Evolutionary conservation across 2,113 vertebrate genomes (phyloP).

Genomic region (Dipodomys merriami): DNA sequence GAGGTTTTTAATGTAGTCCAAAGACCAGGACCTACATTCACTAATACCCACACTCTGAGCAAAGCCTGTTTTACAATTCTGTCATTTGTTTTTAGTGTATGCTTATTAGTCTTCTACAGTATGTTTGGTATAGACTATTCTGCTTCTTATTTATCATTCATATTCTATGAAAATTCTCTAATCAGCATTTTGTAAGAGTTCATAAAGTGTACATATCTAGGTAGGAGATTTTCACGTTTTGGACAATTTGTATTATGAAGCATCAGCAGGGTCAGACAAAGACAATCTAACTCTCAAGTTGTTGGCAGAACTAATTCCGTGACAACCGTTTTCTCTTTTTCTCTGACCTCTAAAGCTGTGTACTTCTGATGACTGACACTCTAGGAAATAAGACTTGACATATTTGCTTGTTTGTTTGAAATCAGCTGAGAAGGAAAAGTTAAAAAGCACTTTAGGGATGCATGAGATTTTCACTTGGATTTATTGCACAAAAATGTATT

Average conservation of each 20-base stretch:
- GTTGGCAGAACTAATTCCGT: neutral
- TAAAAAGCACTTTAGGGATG: slow-evolving; percentile 53
- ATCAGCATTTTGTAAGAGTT: neutral
- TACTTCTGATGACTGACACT: slow-evolving; percentile 38
- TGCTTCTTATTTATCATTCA: neutral
- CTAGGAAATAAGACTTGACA: slow-evolving; percentile 43
- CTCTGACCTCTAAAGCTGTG: slow-evolving; percentile 35
- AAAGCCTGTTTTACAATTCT: too few species aligned
- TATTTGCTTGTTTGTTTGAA: slow-evolving; percentile 59
- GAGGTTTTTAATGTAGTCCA: neutral
- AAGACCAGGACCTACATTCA: neutral
- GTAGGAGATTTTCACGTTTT: neutral
- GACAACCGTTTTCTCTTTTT: neutral
- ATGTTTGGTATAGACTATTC: neutral
- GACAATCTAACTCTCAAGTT: neutral
- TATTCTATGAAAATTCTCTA: neutral
- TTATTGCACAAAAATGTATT: slow-evolving; percentile 59
- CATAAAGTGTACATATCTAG: neutral
- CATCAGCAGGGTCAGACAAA: neutral
- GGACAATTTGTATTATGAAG: neutral
- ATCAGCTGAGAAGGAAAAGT: slow-evolving; percentile 43
- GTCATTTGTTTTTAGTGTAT: too few species aligned
- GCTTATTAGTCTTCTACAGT: neutral
- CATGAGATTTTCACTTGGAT: slow-evolving; percentile 5
- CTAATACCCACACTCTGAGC: too few species aligned